These are phyloP conservation scores for Fukomys damarensis DNA, from an alignment of 2,113 vertebrate genomes.

Conservation along the genomic window DNA sequence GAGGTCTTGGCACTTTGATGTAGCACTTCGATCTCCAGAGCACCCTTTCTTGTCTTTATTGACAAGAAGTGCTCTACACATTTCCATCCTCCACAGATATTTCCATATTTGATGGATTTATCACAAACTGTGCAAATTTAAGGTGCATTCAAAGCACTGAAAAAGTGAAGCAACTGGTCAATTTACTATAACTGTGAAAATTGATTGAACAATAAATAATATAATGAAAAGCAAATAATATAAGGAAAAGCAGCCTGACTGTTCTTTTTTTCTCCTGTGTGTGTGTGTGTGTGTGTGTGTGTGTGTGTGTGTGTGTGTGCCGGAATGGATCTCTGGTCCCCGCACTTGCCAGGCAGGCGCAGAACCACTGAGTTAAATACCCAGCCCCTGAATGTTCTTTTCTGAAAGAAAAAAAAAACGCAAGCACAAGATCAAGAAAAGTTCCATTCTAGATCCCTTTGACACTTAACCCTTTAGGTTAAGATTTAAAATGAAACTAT, in stretches of 20 bases:
- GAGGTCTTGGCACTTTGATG: background rate
- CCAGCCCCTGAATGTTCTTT: background rate
- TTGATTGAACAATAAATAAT: background rate
- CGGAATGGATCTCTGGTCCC: no score
- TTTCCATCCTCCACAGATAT: background rate
- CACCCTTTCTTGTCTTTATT: background rate
- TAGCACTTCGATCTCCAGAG: background rate
- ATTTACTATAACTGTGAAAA: background rate
- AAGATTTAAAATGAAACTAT: background rate
- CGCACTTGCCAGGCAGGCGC: no score
- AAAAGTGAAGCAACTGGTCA: background rate
- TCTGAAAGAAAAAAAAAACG: background rate
- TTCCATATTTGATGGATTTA: background rate
- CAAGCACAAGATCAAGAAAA: background rate
- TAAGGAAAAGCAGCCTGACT: no score
- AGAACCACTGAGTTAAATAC: no score
- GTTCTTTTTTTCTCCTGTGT: no score
- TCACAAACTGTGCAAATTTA: background rate
- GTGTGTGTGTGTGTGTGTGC: no score
- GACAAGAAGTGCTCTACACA: background rate
- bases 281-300: no score
- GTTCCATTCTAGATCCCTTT: background rate
- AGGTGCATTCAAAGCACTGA: background rate
- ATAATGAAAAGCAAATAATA: no score
- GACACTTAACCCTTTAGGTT: background rate